These are phyloP conservation scores for Miltochrista miniata DNA, from an alignment of 2,888 invertebrate species.

Conservation along the genomic window DNA sequence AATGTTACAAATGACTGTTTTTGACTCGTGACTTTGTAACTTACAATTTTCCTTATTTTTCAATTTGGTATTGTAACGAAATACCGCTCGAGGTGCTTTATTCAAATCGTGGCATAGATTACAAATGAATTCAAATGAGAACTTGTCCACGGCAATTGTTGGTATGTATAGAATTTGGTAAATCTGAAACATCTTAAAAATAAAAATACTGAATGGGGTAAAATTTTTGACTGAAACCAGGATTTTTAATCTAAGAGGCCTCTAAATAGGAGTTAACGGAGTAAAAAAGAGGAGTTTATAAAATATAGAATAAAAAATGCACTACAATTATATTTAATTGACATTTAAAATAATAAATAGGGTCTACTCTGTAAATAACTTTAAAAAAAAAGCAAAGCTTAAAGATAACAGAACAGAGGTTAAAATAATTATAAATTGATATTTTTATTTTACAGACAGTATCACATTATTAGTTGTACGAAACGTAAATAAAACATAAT, in stretches of 20 bases:
- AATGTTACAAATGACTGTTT: background rate
- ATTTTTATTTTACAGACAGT: background rate
- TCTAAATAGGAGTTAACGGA: too few relatives aligned
- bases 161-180: background rate
- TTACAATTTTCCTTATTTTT: background rate
- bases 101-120: conserved; percentile 1
- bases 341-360: too few relatives aligned
- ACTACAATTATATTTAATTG: too few relatives aligned
- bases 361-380: too few relatives aligned
- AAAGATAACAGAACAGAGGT: too few relatives aligned
- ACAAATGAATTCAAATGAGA: background rate
- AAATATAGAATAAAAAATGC: too few relatives aligned
- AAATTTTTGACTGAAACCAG: too few relatives aligned
- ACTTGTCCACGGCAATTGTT: background rate
- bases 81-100: background rate
- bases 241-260: too few relatives aligned
- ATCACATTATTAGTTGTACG: background rate
- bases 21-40: background rate
- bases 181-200: background rate
- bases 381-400: too few relatives aligned
- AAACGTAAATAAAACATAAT: conserved; percentile 7
- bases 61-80: background rate
- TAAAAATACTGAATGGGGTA: background rate
- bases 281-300: too few relatives aligned
- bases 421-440: too few relatives aligned